Evolutionary conservation across 2,888 invertebrate genomes (phyloP), one percentile per base, ranked within the genome.

Genomic region (Drosophila quasianomalipes): DNA sequence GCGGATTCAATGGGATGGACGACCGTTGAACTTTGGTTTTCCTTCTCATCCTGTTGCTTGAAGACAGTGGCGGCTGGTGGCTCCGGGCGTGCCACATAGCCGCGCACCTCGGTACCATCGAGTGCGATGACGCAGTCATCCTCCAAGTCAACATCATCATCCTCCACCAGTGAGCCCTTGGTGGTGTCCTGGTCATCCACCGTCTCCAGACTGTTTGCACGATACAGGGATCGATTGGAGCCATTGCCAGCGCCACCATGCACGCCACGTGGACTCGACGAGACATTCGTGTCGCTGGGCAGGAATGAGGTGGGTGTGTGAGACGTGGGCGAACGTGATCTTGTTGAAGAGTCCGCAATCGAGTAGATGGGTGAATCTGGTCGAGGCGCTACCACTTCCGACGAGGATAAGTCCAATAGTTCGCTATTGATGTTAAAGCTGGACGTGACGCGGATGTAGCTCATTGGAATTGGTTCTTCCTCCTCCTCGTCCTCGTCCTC

Each of bases 61-160:
- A 85, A 85, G 28, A 85, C 72, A 22, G 49, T 64, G n/a, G 77
- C 70, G 4, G 62, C 37, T 14, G 70, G 0, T 2, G 70, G 74
- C 7, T 72, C 72, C 0, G 81, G 61, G 0, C 76, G 84, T 1
- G 86, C 76, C 16, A 86, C 74, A 51, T 82, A 87, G 26, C 76
- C 83, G 19, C 83, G 88, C 12, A 88, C 82, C 49, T 85, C 83
- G 14, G 88, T 87, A 12, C 83, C 83, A 31, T 87, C 87, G 30
- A 88, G 44, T 0, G 86, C 88, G n/a, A 88, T 85, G 3, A 87
- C 86, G 31, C 88, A 88, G 12, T 87, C 84, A 39, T 88, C 85
- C 30, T 81, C 79, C n/a, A 81, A 76, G 19, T 82, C 72, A 10
- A 61, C 74, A 9, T 79, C 71, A 5, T 81, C 72, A 2, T 82